phyloP scores from a whole-genome alignment of 2,797 vertebrate species.

The Pagetopsis macropterus region DNA sequence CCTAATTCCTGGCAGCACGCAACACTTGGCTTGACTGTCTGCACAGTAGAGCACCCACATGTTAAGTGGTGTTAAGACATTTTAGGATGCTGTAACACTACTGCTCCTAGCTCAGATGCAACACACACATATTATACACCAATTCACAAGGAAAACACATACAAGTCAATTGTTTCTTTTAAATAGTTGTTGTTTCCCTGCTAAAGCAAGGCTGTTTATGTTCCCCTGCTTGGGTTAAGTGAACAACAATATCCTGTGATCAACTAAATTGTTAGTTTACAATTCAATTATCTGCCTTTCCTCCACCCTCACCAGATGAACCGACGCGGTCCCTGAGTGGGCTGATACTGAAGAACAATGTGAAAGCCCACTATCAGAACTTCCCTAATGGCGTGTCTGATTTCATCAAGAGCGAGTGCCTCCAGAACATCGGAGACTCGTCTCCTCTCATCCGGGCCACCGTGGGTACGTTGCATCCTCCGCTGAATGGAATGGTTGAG shows the following conservation, averaged over 20 bases:
- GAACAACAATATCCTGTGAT: conserved; percentile 1
- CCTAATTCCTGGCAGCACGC: conserved; percentile 69
- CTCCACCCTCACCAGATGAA: conserved; percentile 85
- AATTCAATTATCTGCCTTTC: conserved; percentile 15
- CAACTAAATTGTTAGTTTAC: background rate
- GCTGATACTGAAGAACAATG: conserved; percentile 98
- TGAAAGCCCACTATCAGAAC: conserved; percentile 98
- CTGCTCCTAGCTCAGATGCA: conserved; percentile 1
- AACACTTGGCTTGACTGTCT: conserved; percentile 61
- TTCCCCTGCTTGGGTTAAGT: background rate
- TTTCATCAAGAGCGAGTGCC: conserved; percentile 97
- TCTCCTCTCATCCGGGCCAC: conserved; percentile 97
- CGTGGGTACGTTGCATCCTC: conserved; percentile 87
- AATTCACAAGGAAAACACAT: background rate
- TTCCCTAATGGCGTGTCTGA: conserved; percentile 96
- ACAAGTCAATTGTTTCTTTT: background rate
- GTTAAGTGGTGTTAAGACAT: conserved; percentile 63
- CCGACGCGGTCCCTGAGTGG: conserved; percentile 97
- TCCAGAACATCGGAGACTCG: conserved; percentile 96
- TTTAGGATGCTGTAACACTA: conserved; percentile 25
- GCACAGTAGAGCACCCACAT: conserved; percentile 64
- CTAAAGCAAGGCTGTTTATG: background rate
- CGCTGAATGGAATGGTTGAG: background rate
- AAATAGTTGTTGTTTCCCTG: no score
- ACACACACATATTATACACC: background rate